Evolutionary conservation across 2,888 invertebrate genomes (phyloP).

Genomic region (Drosophila buzzatii): DNA sequence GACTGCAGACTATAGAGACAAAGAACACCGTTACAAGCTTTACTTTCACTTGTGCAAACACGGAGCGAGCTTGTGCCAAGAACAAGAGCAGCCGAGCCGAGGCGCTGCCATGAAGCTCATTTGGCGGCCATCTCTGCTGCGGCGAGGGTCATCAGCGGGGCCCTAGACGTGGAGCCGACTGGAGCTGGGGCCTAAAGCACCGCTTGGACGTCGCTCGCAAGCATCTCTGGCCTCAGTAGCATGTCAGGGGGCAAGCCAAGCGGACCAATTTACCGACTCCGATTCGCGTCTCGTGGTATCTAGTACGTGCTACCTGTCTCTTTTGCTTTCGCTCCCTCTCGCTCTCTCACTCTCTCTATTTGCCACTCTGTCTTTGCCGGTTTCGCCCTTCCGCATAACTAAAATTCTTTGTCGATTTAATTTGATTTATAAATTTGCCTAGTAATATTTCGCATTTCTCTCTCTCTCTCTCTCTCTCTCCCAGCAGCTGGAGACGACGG

Average conservation of each 20-base stretch:
- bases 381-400: conserved; percentile 18
- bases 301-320: conserved; percentile 1
- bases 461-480: not conserved
- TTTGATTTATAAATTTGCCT: conserved; percentile 11
- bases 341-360: conserved; percentile 1
- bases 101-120: conserved; percentile 21
- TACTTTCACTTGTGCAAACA: conserved; percentile 80
- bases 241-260: conserved; percentile 74
- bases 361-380: conserved; percentile 5
- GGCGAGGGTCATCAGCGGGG: conserved; percentile 42
- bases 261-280: conserved; percentile 51
- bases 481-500: conserved; percentile 21
- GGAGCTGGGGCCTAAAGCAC: conserved; percentile 12
- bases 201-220: conserved; percentile 30
- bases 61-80: conserved; percentile 33
- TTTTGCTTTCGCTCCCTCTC: conserved; percentile 7
- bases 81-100: conserved; percentile 22
- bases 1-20: not conserved
- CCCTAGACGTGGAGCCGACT: conserved; percentile 13
- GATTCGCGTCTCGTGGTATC: conserved; percentile 23
- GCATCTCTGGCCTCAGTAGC: conserved; percentile 65
- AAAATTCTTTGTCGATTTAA: not conserved
- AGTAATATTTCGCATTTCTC: not conserved
- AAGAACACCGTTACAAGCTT: conserved; percentile 57
- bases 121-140: conserved; percentile 31